Conservation (phyloP, 2,888 invertebrate genomes). For the Xanthorhoe designata region DNA sequence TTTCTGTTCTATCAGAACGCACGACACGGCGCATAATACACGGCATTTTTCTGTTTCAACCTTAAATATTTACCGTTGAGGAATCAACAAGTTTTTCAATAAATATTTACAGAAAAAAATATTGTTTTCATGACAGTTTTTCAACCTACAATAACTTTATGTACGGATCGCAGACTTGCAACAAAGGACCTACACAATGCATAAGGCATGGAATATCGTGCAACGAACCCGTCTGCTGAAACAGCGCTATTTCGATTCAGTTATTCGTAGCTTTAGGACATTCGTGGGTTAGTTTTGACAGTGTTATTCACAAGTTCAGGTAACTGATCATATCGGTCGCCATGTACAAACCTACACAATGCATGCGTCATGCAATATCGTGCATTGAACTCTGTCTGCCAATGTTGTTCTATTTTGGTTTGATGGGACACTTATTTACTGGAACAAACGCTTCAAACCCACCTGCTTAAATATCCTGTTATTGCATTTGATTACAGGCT, state of each 20-base stretch:
- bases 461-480: no score
- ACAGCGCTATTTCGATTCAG: no score
- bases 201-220: no score
- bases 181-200: neutral
- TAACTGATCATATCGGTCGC: no score
- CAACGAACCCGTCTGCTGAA: no score
- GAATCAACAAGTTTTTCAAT: neutral
- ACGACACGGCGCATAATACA: no score
- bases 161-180: neutral
- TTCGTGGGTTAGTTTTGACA: no score
- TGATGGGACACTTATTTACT: neutral
- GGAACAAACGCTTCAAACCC: neutral
- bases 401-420: neutral
- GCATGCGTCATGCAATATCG: conserved; percentile 54
- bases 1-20: no score
- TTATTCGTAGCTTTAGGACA: no score
- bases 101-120: neutral
- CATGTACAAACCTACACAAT: conserved; percentile 30
- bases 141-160: neutral
- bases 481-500: no score
- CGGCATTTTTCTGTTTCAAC: neutral
- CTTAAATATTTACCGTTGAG: neutral
- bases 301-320: no score
- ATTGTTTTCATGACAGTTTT: neutral
- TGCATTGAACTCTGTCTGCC: conserved; percentile 46